A percentile compares a stretch with the other conserved stretches of the same genome.
phyloP scores from a whole-genome alignment of 2,888 invertebrate species.

The Melangyna quadrimaculata region DNA sequence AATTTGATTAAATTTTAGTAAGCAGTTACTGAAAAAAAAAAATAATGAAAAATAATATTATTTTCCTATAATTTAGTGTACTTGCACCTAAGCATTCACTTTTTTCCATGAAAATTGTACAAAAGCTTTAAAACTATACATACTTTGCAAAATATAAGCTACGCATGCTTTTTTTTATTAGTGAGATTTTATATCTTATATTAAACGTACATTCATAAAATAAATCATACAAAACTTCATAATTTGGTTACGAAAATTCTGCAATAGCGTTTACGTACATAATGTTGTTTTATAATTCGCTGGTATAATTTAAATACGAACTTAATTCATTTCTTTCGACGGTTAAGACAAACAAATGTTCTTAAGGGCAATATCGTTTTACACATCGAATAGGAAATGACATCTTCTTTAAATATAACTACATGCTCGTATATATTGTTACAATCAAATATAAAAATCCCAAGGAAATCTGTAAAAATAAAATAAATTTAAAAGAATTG shows the following conservation, averaged over 20 bases:
- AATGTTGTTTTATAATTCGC: background rate
- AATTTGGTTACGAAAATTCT: background rate
- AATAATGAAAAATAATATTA: background rate
- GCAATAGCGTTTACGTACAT: background rate
- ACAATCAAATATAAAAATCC: no score
- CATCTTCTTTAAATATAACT: no score
- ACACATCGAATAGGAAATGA: no score
- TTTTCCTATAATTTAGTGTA: slow-evolving; percentile 6
- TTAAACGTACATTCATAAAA: background rate
- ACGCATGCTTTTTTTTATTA: slow-evolving; percentile 40
- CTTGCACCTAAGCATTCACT: slow-evolving; percentile 52
- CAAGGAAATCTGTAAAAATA: no score
- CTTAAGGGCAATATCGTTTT: background rate
- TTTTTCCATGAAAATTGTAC: slow-evolving; percentile 30
- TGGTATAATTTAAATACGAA: background rate
- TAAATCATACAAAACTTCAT: background rate
- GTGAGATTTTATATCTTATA: background rate
- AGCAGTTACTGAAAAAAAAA: slow-evolving; percentile 54
- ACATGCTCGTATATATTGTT: no score
- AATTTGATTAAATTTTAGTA: slow-evolving; percentile 68
- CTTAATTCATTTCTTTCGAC: background rate
- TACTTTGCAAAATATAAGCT: slow-evolving; percentile 12
- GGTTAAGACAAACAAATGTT: background rate
- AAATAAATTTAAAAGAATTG: no score
- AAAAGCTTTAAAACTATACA: slow-evolving; percentile 21